Percentiles rank a stretch among this genome's conserved stretches.
Evolutionary conservation across 2,797 vertebrate genomes (phyloP).

Genomic region (Oryzias dopingdopingensis): DNA sequence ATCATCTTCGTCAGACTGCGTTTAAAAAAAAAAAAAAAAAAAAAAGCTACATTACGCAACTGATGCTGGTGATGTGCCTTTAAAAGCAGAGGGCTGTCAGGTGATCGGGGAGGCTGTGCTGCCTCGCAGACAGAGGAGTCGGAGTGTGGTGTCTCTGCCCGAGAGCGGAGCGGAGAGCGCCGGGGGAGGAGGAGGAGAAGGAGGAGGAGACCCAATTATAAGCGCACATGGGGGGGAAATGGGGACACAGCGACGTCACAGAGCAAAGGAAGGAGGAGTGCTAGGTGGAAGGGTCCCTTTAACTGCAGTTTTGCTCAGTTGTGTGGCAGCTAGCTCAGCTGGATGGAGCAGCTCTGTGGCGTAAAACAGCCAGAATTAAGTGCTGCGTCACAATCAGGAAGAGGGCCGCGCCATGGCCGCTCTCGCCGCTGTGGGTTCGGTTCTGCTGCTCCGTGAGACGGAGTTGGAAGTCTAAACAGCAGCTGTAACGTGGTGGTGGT

Average conservation of each 20-base stretch:
- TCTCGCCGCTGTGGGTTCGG: conserved; percentile 50
- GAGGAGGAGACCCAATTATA: conserved; percentile 66
- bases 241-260: conserved; percentile 59
- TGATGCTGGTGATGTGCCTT: conserved; percentile 76
- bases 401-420: conserved; percentile 57
- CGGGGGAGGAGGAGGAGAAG: neutral
- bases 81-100: conserved; percentile 81
- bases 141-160: conserved; percentile 51
- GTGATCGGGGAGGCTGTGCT: conserved; percentile 76
- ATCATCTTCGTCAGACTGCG: neutral
- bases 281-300: conserved; percentile 55
- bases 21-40: conserved; percentile 13
- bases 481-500: conserved; percentile 83
- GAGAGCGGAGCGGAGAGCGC: conserved; percentile 46
- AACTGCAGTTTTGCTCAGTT: conserved; percentile 64
- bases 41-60: conserved; percentile 62
- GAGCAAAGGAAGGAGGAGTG: conserved; percentile 30
- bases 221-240: conserved; percentile 60
- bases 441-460: conserved; percentile 44
- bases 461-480: conserved; percentile 63
- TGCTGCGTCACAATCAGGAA: conserved; percentile 98
- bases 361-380: conserved; percentile 88
- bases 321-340: conserved; percentile 71
- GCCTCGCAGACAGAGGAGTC: conserved; percentile 59
- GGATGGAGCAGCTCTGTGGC: conserved; percentile 83